Evolutionary conservation across 2,797 vertebrate genomes (phyloP).

Genomic region (Gobio occitaniae): DNA sequence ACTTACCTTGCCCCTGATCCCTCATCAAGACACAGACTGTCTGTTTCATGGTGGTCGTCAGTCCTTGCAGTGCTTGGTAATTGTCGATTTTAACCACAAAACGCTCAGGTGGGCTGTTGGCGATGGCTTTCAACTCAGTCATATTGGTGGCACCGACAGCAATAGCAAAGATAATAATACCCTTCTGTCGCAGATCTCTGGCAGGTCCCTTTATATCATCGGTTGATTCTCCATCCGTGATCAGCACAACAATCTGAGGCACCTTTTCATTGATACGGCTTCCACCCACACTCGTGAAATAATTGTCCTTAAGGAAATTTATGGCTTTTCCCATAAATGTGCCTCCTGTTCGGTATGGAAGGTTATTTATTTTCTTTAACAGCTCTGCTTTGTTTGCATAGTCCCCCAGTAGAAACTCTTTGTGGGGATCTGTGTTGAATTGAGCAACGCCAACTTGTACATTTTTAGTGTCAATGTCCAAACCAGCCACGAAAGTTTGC

Average conservation of each 20-base stretch:
- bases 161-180: constrained; percentile 79
- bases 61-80: constrained; percentile 73
- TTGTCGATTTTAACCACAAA: constrained; percentile 72
- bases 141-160: constrained; percentile 74
- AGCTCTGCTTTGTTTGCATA: constrained; percentile 73
- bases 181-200: constrained; percentile 68
- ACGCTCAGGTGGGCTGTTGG: constrained; percentile 76
- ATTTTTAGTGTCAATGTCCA: constrained; percentile 77
- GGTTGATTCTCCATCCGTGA: constrained; percentile 80
- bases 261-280: constrained; percentile 73
- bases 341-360: constrained; percentile 73
- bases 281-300: constrained; percentile 73
- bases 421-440: constrained; percentile 72
- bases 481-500: constrained; percentile 68
- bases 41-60: constrained; percentile 68
- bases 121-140: constrained; percentile 72
- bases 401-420: constrained; percentile 80
- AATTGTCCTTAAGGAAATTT: constrained; percentile 70
- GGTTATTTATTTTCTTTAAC: constrained; percentile 70
- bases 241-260: constrained; percentile 82
- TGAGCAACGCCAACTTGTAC: constrained; percentile 82
- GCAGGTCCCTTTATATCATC: constrained; percentile 75
- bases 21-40: constrained; percentile 76
- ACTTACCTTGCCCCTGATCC: constrained; percentile 76
- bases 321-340: constrained; percentile 80